Conservation (phyloP, 1,140 invertebrate species). For the Apocrypta bakeri region DNA sequence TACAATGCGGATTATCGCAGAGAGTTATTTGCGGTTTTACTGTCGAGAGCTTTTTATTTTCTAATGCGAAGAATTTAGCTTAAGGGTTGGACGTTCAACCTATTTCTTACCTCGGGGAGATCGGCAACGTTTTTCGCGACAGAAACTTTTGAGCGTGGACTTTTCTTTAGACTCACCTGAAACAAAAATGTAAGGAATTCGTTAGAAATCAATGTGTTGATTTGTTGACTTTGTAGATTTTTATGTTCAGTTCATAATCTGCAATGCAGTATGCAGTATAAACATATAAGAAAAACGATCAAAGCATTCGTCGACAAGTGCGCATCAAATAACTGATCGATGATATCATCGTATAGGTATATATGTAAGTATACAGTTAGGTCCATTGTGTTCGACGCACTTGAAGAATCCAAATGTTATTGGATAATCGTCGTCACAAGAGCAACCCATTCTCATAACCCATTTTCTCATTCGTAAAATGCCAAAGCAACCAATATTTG, state of each 20-base stretch:
- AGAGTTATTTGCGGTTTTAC: neutral
- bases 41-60: neutral
- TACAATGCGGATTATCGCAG: neutral
- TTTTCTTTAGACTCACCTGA: slow-evolving; percentile 69
- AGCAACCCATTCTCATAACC: neutral
- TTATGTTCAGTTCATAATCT: neutral
- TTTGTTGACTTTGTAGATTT: slow-evolving; percentile 7
- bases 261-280: too few species aligned
- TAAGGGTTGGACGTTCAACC: neutral
- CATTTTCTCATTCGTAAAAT: neutral
- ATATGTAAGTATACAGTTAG: slow-evolving; percentile 8
- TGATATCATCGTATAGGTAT: neutral
- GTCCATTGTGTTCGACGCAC: neutral
- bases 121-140: slow-evolving; percentile 53
- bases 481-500: neutral
- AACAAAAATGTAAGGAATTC: slow-evolving; percentile 58
- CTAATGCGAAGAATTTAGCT: neutral
- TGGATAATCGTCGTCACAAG: neutral
- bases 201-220: neutral
- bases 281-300: neutral
- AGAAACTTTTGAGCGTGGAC: slow-evolving; percentile 56
- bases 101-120: slow-evolving; percentile 60
- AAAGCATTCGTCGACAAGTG: neutral
- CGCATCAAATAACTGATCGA: slow-evolving; percentile 23
- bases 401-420: neutral